A percentile compares a stretch with the other conserved stretches of the same genome.
Evolutionary conservation across 2,113 vertebrate species (phyloP).

Genomic region (Tachycineta bicolor): DNA sequence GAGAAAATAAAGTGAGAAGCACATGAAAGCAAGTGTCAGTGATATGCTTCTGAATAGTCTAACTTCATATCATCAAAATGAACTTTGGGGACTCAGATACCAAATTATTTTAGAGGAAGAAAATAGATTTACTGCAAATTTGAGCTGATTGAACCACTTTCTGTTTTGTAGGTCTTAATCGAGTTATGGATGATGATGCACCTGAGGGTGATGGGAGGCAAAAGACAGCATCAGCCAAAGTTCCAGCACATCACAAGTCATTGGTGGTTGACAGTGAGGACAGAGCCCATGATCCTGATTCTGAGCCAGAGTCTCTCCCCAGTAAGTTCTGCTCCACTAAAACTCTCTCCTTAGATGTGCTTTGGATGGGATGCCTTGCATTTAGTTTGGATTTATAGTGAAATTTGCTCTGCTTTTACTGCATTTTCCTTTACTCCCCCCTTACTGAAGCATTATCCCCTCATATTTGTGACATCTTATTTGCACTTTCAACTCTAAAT

Average conservation of each 20-base stretch:
- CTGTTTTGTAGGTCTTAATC: constrained; percentile 73
- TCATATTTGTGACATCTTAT: not conserved
- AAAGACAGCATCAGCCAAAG: constrained; percentile 44
- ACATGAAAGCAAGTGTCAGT: not conserved
- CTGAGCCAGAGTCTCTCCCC: constrained; percentile 10
- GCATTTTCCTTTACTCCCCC: not conserved
- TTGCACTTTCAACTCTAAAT: not conserved
- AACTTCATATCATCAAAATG: not conserved
- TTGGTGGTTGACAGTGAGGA: constrained; percentile 29
- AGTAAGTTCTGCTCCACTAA: constrained; percentile 37
- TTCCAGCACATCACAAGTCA: not conserved
- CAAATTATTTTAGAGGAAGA: not conserved
- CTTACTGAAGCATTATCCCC: not conserved
- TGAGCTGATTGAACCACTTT: not conserved
- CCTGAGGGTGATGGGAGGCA: not conserved
- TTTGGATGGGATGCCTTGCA: not conserved
- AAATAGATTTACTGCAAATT: not conserved
- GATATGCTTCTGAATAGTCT: not conserved
- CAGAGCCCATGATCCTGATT: not conserved
- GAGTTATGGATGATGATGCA: constrained; percentile 62
- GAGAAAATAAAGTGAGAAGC: not conserved
- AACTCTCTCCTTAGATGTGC: not conserved
- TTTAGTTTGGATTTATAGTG: not conserved
- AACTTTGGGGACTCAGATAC: not conserved
- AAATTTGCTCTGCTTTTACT: not conserved